Evolutionary conservation across 2,888 invertebrate species (phyloP).

Genomic region (Noctua pronuba): DNA sequence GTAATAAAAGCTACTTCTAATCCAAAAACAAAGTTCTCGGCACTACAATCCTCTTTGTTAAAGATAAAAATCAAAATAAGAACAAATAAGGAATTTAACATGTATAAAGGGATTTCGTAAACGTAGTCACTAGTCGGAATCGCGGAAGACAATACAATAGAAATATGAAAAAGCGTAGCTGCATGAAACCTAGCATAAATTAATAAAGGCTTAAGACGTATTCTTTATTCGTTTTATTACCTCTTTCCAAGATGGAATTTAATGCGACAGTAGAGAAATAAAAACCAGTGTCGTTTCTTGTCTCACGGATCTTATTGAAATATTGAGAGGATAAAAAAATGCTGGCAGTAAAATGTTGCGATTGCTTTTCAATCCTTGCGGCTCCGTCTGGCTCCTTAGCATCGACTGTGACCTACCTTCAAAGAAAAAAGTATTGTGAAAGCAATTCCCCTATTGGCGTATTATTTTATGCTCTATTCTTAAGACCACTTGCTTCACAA

Average conservation of each 20-base stretch:
- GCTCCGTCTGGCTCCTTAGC: neutral
- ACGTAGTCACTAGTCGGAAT: neutral
- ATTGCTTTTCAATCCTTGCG: conserved; percentile 34
- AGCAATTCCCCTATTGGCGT: neutral
- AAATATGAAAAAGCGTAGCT: conserved; percentile 4
- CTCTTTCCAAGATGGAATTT: conserved; percentile 1
- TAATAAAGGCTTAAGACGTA: neutral
- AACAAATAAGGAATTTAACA: neutral
- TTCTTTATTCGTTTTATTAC: conserved; percentile 18
- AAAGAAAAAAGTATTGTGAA: neutral
- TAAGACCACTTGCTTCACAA: neutral
- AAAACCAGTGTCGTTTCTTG: conserved; percentile 10
- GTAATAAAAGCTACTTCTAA: conserved; percentile 1
- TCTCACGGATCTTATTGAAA: conserved; percentile 15
- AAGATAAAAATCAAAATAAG: neutral
- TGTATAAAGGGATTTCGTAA: neutral
- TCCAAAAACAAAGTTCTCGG: neutral
- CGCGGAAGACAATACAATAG: neutral
- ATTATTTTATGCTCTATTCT: conserved; percentile 9
- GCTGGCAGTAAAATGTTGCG: conserved; percentile 8
- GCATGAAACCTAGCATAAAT: neutral
- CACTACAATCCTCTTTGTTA: neutral
- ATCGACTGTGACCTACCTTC: neutral
- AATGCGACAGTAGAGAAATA: conserved; percentile 23
- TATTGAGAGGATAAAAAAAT: conserved; percentile 14